phyloP scores from a whole-genome alignment of 2,113 vertebrate species.

The Bambusicola thoracicus region DNA sequence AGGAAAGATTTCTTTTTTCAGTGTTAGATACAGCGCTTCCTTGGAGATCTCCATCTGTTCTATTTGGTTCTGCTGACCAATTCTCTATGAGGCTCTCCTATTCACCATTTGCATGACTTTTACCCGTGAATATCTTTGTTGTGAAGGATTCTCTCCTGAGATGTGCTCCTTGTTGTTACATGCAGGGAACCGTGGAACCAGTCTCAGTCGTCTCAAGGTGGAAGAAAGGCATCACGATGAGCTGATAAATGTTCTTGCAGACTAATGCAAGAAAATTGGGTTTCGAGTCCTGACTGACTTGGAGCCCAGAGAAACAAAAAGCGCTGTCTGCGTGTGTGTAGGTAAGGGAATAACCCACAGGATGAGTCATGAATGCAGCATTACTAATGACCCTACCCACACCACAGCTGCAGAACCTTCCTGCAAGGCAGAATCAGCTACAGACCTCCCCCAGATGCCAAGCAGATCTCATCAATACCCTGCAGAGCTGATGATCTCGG shows the following conservation, averaged over 20 bases:
- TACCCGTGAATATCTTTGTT: neutral
- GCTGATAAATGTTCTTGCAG: neutral
- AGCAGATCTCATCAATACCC: conserved; percentile 1
- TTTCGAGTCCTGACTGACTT: neutral
- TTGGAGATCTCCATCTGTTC: neutral
- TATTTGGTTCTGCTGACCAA: neutral
- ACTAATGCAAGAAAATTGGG: neutral
- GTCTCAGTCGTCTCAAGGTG: neutral
- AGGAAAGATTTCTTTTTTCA: conserved; percentile 21
- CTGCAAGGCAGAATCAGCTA: conserved; percentile 36
- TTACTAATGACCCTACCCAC: conserved; percentile 70
- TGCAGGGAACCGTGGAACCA: neutral
- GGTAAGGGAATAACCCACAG: conserved; percentile 50
- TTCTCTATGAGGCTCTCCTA: neutral
- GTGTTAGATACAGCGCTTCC: neutral
- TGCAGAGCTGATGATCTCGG: neutral
- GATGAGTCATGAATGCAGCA: conserved; percentile 64
- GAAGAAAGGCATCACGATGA: neutral
- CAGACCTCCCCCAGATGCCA: conserved; percentile 40
- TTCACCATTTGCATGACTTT: neutral
- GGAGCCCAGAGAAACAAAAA: conserved; percentile 21
- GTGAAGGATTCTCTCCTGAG: neutral
- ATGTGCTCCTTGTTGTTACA: neutral
- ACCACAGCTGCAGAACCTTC: conserved; percentile 59
- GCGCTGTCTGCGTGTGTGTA: conserved; percentile 12